Evolutionary conservation across 2,888 invertebrate species (phyloP).

Genomic region (Eledona agricola): DNA sequence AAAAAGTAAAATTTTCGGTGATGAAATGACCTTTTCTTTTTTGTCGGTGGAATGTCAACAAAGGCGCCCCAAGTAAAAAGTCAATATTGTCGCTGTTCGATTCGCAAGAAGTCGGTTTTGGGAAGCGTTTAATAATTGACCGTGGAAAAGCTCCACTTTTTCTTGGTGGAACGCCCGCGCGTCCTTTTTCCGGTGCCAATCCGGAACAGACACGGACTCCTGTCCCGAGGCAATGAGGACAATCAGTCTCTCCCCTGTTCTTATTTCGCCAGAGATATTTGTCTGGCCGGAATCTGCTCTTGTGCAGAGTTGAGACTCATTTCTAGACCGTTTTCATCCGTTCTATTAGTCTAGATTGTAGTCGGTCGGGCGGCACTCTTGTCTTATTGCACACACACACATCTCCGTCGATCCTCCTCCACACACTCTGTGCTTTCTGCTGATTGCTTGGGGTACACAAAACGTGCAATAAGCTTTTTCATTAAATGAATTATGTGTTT

Average conservation of each 20-base stretch:
- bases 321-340: slow-evolving; percentile 52
- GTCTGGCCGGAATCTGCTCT: slow-evolving; percentile 55
- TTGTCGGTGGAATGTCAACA: slow-evolving; percentile 23
- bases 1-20: slow-evolving; percentile 12
- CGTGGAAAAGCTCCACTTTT: slow-evolving; percentile 11
- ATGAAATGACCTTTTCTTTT: no score
- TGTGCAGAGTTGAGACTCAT: slow-evolving; percentile 54
- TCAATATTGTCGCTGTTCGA: slow-evolving; percentile 25
- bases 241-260: slow-evolving; percentile 61
- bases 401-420: slow-evolving; percentile 28
- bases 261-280: slow-evolving; percentile 60
- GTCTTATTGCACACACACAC: slow-evolving; percentile 39
- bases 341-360: slow-evolving; percentile 53
- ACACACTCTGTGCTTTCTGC: slow-evolving; percentile 36
- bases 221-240: slow-evolving; percentile 62
- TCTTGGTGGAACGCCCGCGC: slow-evolving; percentile 49
- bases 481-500: slow-evolving; percentile 46
- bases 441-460: slow-evolving; percentile 46
- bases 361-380: slow-evolving; percentile 46
- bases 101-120: slow-evolving; percentile 20
- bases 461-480: slow-evolving; percentile 46
- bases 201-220: slow-evolving; percentile 58
- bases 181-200: slow-evolving; percentile 50
- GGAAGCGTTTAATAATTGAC: slow-evolving; percentile 22
- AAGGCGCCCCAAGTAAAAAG: slow-evolving; percentile 18